These are phyloP conservation scores for Drosophila pseudoobscura DNA, from an alignment of 1,140 invertebrate genomes.

Conservation along the genomic window DNA sequence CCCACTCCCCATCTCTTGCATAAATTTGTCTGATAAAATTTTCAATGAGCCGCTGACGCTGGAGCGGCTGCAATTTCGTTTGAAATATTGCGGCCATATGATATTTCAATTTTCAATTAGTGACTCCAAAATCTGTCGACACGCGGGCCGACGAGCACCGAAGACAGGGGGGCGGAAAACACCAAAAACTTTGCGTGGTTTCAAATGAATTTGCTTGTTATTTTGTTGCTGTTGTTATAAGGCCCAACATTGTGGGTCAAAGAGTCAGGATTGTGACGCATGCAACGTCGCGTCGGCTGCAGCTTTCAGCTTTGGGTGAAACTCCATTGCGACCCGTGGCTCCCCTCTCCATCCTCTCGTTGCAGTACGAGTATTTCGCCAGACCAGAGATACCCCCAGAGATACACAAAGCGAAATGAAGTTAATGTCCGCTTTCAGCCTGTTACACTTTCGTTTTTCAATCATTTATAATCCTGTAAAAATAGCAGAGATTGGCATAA, in stretches of 20 bases:
- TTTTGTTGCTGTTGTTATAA: conserved; percentile 33
- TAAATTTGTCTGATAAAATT: conserved; percentile 70
- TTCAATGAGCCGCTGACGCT: conserved; percentile 42
- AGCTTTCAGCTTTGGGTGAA: conserved; percentile 33
- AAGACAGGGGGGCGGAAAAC: conserved; percentile 4
- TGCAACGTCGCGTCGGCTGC: conserved; percentile 30
- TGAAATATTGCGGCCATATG: conserved; percentile 63
- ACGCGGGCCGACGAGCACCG: not conserved
- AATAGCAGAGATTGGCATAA: conserved; percentile 14
- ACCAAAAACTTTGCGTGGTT: conserved; percentile 47
- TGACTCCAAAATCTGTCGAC: conserved; percentile 50
- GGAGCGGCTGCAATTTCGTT: conserved; percentile 39
- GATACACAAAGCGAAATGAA: conserved; percentile 1
- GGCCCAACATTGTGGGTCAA: conserved; percentile 69
- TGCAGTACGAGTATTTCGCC: conserved; percentile 29
- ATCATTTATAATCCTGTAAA: conserved; percentile 8
- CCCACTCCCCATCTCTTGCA: conserved; percentile 50
- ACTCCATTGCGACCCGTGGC: not conserved
- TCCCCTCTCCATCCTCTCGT: conserved; percentile 10
- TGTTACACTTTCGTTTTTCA: conserved; percentile 49
- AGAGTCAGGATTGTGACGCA: conserved; percentile 69
- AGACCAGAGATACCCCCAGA: no score
- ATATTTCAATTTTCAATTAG: conserved; percentile 81
- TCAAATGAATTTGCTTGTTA: conserved; percentile 40
- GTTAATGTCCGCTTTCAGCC: conserved; percentile 33